Percentiles rank a stretch among this genome's conserved stretches.
phyloP scores from a whole-genome alignment of 2,797 vertebrate species.

The Apodemus agrarius region DNA sequence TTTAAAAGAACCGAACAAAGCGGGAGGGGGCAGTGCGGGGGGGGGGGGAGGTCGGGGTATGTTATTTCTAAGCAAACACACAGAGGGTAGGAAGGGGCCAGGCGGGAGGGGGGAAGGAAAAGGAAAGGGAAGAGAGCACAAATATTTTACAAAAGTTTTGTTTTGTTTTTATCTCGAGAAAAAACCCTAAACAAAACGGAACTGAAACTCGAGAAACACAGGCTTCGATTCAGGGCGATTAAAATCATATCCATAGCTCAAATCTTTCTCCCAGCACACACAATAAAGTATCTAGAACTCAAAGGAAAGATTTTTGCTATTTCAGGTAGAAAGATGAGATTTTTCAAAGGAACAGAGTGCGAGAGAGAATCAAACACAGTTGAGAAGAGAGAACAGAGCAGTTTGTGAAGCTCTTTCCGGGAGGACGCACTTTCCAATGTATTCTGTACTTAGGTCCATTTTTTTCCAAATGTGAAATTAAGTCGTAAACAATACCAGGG shows the following conservation, averaged over 20 bases:
- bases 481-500: background rate
- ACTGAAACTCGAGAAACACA: background rate
- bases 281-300: background rate
- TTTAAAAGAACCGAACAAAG: background rate
- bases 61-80: constrained; percentile 12
- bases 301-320: background rate
- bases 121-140: background rate
- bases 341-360: background rate
- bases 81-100: background rate
- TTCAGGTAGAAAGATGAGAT: background rate
- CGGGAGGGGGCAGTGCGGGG: background rate
- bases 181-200: background rate
- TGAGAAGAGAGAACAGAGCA: background rate
- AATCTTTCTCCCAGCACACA: background rate
- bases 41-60: background rate
- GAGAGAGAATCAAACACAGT: background rate
- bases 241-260: background rate
- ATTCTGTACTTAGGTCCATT: background rate
- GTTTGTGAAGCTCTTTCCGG: background rate
- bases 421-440: background rate
- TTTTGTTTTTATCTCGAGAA: background rate
- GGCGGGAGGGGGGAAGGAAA: background rate
- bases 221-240: background rate
- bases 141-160: background rate
- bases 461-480: background rate